phyloP scores from a whole-genome alignment of 2,113 vertebrate species.

The Prunella fulvescens region DNA sequence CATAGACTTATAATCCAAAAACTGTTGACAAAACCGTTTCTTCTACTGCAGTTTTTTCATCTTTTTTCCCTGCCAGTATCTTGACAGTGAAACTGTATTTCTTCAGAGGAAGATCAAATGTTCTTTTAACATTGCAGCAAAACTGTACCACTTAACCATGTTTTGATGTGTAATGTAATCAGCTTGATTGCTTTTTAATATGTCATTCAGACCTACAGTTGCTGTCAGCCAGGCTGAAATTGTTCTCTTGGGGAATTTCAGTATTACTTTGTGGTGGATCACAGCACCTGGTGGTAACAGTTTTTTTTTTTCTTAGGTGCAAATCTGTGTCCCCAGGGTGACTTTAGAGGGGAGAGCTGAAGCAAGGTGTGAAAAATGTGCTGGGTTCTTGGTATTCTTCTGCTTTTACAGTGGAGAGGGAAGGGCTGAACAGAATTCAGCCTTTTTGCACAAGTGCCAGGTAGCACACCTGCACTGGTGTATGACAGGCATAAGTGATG shows the following conservation, averaged over 20 bases:
- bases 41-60: background rate
- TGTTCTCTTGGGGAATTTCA: slow-evolving; percentile 6
- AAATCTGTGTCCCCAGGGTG: background rate
- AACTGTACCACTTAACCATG: slow-evolving; percentile 31
- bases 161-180: slow-evolving; percentile 63
- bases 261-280: background rate
- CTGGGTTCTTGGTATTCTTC: background rate
- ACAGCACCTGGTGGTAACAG: background rate
- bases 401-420: background rate
- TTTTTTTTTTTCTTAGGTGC: background rate
- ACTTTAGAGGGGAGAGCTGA: background rate
- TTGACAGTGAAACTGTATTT: background rate
- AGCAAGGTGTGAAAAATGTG: background rate
- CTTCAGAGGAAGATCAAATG: slow-evolving; percentile 29
- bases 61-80: background rate
- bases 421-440: background rate
- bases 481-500: background rate
- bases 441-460: background rate
- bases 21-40: background rate
- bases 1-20: background rate
- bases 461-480: background rate
- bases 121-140: slow-evolving; percentile 21
- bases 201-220: slow-evolving; percentile 30
- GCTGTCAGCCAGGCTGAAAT: slow-evolving; percentile 15
- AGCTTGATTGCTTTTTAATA: slow-evolving; percentile 62